Percentiles rank a stretch among this genome's conserved stretches.
phyloP scores from a whole-genome alignment of 2,888 invertebrate species.

The Dugesia japonica region DNA sequence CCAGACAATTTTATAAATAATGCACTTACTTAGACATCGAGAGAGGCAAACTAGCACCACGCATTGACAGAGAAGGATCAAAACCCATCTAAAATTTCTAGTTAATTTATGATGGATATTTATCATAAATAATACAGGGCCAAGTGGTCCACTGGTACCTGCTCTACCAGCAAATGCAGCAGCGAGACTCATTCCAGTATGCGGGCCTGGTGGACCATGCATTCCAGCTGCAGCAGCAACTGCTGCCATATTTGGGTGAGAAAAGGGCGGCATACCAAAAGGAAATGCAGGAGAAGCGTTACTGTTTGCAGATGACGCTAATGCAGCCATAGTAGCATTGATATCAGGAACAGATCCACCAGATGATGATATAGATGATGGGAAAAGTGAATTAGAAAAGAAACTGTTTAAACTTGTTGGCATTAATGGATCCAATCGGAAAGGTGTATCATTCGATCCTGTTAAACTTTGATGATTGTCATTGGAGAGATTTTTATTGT shows the following conservation, averaged over 20 bases:
- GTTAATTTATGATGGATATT: not conserved
- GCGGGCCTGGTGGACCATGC: not conserved
- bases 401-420: not conserved
- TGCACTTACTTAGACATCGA: not conserved
- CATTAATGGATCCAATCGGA: not conserved
- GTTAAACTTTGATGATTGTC: not conserved
- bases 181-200: not conserved
- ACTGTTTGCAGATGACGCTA: not conserved
- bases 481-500: slow-evolving; percentile 16
- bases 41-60: slow-evolving; percentile 15
- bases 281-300: slow-evolving; percentile 2
- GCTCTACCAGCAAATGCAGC: not conserved
- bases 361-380: not conserved
- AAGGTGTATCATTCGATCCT: not conserved
- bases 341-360: slow-evolving; percentile 5
- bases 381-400: not conserved
- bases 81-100: not conserved
- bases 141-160: not conserved
- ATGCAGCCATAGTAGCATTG: not conserved
- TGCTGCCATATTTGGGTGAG: not conserved
- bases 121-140: not conserved
- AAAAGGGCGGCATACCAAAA: not conserved
- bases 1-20: not conserved
- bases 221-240: not conserved
- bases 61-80: not conserved